Evolutionary conservation across 2,113 vertebrate genomes (phyloP), one percentile per base, ranked within the genome.

Genomic region (Microcebus murinus): DNA sequence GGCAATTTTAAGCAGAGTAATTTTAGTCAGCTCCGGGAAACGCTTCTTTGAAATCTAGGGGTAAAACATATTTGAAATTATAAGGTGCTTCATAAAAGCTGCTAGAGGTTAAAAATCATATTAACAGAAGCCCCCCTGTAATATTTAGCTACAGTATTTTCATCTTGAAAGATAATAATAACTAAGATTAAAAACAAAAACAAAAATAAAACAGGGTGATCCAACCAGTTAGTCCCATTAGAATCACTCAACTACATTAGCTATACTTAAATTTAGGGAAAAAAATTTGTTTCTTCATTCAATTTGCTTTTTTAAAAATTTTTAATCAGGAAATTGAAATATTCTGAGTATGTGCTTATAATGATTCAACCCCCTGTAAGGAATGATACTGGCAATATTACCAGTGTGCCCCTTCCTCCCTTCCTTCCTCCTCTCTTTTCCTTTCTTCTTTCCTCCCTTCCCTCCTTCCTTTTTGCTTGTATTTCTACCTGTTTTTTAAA

Each of bases 21-120:
- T 95, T 96, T 93, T 77, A 29, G 45, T 3, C 15, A 92, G 13
- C 17, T 83, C 31, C 13, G 68, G 68, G 14, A 98, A 96, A 93
- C 93, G 11, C 2, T 91, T 87, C 67, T 95, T 15, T 90, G n/a
- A 96, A 93, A 96, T 10, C 31, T 50, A 50, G 1, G 48, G 6
- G 3, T 82, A 91, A 89, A 87, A 96, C 83, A 48, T 27, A 55
- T 15, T 27, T 83, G 42, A 91, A 96, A 87, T 63, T 77, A 91
- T 74, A 68, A 80, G 45, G 55, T 59, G 42, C 10, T 98, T 96
- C 31, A 42, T 77, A 74, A 87, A 52, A 90, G 12, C 9, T 94
- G 25, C 13, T 11, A 74, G 29, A 96, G 68, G 23, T 39, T 29
- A 59, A 94, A 96, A 23, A 59, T 8, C 0, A 0, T 45, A 91